phyloP scores from a whole-genome alignment of 30 jellyfish, hydroid and myxozoan species.

The Sanderia malayensis region DNA sequence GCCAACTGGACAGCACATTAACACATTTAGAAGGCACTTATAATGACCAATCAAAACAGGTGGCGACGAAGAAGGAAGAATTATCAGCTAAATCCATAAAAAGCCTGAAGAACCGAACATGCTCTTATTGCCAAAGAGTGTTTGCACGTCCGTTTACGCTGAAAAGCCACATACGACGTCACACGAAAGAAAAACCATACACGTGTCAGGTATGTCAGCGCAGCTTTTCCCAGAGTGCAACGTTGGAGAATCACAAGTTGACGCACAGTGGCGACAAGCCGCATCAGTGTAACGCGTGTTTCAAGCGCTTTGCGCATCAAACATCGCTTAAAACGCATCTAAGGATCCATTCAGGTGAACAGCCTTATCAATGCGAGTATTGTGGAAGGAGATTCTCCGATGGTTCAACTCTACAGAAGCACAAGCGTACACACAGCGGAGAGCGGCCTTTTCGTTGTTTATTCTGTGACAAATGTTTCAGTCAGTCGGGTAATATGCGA shows the following conservation, averaged over 20 bases:
- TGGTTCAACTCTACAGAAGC: constrained; percentile 79
- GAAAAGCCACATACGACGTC: constrained; percentile 71
- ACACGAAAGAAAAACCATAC: constrained; percentile 68
- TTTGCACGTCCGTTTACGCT: constrained; percentile 74
- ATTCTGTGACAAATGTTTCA: constrained; percentile 48
- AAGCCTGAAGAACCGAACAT: constrained; percentile 41
- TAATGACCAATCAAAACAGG: too few relatives aligned
- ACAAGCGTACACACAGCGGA: constrained; percentile 70
- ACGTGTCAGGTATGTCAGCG: constrained; percentile 60
- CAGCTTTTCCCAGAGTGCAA: constrained; percentile 65
- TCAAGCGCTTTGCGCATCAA: constrained; percentile 61
- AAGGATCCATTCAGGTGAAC: constrained; percentile 74
- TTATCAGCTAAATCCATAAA: background rate
- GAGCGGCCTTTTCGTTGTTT: constrained; percentile 68
- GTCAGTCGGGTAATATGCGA: constrained; percentile 80
- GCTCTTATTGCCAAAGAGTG: constrained; percentile 58
- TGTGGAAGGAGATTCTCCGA: constrained; percentile 66
- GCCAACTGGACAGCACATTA: too few relatives aligned
- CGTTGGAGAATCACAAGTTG: constrained; percentile 73
- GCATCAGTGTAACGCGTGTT: constrained; percentile 54
- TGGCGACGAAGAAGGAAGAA: too few relatives aligned
- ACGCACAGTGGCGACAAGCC: constrained; percentile 76
- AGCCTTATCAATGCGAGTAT: constrained; percentile 63
- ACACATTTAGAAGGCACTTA: too few relatives aligned
- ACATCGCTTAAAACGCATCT: constrained; percentile 72